Conservation (phyloP, 2,888 invertebrate genomes). For the Watsonalla cultraria region DNA sequence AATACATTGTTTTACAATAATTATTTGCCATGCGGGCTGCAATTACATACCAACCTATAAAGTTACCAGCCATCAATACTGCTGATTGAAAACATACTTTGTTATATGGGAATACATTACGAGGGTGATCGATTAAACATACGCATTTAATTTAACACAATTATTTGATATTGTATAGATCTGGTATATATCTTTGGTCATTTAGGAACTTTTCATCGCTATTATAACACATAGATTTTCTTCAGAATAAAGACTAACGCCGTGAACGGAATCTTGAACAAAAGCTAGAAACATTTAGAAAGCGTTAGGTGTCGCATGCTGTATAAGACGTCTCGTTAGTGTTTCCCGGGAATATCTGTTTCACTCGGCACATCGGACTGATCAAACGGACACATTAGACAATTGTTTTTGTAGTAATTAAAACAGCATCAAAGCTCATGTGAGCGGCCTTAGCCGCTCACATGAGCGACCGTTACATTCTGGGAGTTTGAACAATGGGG, state of each 20-base stretch:
- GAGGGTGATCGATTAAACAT: too few species aligned
- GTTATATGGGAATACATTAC: too few species aligned
- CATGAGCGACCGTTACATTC: constrained; percentile 32
- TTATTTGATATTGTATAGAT: too few species aligned
- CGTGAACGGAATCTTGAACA: too few species aligned
- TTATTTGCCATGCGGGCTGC: background rate
- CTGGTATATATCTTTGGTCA: too few species aligned
- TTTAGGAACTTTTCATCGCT: too few species aligned
- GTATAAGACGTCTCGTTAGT: background rate
- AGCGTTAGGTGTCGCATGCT: too few species aligned
- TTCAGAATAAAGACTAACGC: too few species aligned
- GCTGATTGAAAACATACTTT: background rate
- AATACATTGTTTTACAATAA: background rate
- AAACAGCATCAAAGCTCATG: constrained; percentile 33
- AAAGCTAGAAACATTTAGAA: too few species aligned
- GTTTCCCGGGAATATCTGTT: background rate
- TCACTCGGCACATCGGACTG: constrained; percentile 15
- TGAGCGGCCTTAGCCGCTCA: constrained; percentile 37
- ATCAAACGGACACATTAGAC: constrained; percentile 21
- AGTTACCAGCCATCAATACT: background rate
- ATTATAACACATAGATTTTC: too few species aligned
- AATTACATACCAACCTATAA: background rate
- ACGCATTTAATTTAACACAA: too few species aligned
- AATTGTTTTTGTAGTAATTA: constrained; percentile 44
- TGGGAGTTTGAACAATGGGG: constrained; percentile 4